Evolutionary conservation across 2,797 vertebrate species (phyloP).

Genomic region (Kryptolebias ocellatus): DNA sequence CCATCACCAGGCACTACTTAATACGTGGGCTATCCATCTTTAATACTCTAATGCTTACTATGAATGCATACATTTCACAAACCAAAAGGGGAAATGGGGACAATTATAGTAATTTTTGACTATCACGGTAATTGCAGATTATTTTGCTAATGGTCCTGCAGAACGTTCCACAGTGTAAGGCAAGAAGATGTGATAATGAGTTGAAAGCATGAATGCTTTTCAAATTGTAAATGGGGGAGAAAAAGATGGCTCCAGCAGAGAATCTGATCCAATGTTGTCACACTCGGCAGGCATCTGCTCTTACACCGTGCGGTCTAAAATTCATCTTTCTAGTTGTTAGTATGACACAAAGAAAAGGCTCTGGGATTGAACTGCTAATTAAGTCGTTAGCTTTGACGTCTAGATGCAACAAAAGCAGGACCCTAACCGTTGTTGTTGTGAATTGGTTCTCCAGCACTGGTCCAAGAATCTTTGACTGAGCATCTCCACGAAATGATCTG

Average conservation of each 20-base stretch:
- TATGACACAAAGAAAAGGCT: slow-evolving; percentile 11
- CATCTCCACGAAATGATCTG: not conserved
- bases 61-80: slow-evolving; percentile 62
- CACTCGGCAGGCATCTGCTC: slow-evolving; percentile 25
- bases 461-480: not conserved
- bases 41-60: slow-evolving; percentile 53
- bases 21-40: slow-evolving; percentile 54
- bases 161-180: slow-evolving; percentile 50
- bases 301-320: slow-evolving; percentile 14
- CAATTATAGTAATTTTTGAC: slow-evolving; percentile 72
- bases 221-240: slow-evolving; percentile 44
- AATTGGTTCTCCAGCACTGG: slow-evolving; percentile 3
- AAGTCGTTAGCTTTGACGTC: slow-evolving; percentile 21
- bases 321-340: slow-evolving; percentile 18
- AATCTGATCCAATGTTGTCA: slow-evolving; percentile 44
- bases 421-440: slow-evolving; percentile 1
- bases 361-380: slow-evolving; percentile 26
- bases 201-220: slow-evolving; percentile 56
- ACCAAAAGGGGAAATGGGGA: slow-evolving; percentile 60
- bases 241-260: slow-evolving; percentile 26
- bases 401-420: slow-evolving; percentile 10
- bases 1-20: slow-evolving; percentile 50
- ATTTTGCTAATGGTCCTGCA: slow-evolving; percentile 64
- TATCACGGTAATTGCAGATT: slow-evolving; percentile 70
- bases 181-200: slow-evolving; percentile 67